Percentiles rank a stretch among this genome's conserved stretches.
Evolutionary conservation across 2,888 invertebrate species (phyloP).

Genomic region (Aspidiotus destructor): DNA sequence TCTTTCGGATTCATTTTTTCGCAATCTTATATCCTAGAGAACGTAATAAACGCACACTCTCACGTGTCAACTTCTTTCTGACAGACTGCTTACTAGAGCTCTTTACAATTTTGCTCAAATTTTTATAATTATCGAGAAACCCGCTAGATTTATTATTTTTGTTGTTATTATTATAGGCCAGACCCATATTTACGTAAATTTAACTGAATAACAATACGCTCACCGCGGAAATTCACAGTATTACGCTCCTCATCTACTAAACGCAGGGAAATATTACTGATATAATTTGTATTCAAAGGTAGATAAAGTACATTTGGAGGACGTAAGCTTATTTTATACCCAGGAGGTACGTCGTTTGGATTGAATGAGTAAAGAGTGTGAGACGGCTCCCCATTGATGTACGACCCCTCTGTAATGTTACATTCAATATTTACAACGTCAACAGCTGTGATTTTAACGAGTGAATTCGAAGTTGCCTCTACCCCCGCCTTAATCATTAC

Average conservation of each 20-base stretch:
- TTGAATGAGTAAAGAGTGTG: neutral
- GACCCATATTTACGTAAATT: neutral
- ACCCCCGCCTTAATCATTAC: neutral
- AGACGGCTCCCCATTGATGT: neutral
- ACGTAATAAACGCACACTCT: no score
- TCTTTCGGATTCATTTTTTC: no score
- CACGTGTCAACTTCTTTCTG: no score
- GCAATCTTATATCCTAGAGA: no score
- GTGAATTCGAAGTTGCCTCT: neutral
- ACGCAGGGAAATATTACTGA: neutral
- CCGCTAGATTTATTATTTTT: no score
- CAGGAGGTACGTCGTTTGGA: neutral
- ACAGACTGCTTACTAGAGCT: no score
- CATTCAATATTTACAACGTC: neutral
- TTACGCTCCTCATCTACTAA: neutral
- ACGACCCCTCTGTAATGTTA: neutral
- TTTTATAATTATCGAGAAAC: no score
- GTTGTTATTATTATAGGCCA: no score
- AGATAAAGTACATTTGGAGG: neutral
- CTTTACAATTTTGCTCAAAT: no score
- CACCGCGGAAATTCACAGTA: neutral
- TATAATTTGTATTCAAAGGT: neutral
- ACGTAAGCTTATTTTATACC: neutral
- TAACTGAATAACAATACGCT: neutral
- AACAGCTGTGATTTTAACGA: neutral